A percentile compares a stretch with the other conserved stretches of the same genome.
Conservation (phyloP, 2,797 vertebrate genomes). For the Poecilia picta region DNA sequence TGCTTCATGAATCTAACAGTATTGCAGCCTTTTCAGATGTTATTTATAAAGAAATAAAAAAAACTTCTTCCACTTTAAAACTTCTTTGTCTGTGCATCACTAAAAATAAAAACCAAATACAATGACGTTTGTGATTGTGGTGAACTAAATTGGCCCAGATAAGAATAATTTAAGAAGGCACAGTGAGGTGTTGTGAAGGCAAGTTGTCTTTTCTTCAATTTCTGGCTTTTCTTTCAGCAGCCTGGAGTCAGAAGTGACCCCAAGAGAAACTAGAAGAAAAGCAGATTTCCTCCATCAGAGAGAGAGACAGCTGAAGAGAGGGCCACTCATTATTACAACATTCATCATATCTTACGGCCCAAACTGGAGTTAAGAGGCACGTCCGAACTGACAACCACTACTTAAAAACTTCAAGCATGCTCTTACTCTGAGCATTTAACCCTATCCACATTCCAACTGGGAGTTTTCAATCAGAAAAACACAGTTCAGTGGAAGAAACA, state of each 20-base stretch:
- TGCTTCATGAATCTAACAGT: not conserved
- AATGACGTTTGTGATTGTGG: not conserved
- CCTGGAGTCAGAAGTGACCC: conserved; percentile 30
- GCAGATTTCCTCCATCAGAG: conserved; percentile 43
- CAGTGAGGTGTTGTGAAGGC: not conserved
- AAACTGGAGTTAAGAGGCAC: conserved; percentile 53
- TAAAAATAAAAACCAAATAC: not conserved
- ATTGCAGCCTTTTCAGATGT: not conserved
- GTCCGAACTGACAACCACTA: conserved; percentile 63
- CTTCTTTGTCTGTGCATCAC: not conserved
- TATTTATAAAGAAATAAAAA: not conserved
- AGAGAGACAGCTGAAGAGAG: conserved; percentile 28
- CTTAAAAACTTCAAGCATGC: conserved; percentile 66
- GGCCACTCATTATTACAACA: conserved; percentile 59
- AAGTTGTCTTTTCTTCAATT: conserved; percentile 6
- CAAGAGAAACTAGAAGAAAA: conserved; percentile 7
- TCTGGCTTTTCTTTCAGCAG: conserved; percentile 14
- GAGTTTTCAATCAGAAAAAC: conserved; percentile 42
- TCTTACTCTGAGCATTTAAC: conserved; percentile 38
- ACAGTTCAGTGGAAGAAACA: conserved; percentile 10
- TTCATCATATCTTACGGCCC: conserved; percentile 56
- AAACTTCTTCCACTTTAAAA: not conserved
- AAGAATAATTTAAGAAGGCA: not conserved
- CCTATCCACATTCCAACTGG: conserved; percentile 42
- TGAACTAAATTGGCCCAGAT: not conserved